phyloP scores from a whole-genome alignment of 1,140 invertebrate species.

The Drosophila nebulosa region DNA sequence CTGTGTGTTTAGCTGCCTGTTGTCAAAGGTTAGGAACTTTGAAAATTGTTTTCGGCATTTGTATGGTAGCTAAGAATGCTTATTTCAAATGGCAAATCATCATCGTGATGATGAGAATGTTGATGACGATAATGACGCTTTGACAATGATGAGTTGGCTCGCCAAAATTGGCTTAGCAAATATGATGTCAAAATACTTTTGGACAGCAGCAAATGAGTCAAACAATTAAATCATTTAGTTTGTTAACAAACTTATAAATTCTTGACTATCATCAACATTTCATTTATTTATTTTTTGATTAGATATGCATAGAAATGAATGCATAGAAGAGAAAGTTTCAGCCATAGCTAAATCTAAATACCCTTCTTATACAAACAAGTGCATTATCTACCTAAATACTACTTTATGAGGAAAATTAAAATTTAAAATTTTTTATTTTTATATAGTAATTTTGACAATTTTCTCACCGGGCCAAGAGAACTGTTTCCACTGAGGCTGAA shows the following conservation, averaged over 20 bases:
- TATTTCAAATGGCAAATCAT: not conserved
- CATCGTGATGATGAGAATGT: not conserved
- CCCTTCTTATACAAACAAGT: no score
- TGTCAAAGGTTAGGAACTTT: not conserved
- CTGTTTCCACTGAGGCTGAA: no score
- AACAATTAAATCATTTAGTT: not conserved
- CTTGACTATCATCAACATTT: not conserved
- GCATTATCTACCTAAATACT: no score
- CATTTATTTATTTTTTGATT: not conserved
- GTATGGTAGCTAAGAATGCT: not conserved
- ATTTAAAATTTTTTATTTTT: no score
- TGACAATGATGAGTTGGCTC: not conserved
- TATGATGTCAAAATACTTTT: not conserved
- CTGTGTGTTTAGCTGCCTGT: not conserved
- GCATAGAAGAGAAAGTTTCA: no score
- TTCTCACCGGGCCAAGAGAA: no score
- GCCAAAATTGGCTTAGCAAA: not conserved
- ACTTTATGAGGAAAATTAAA: no score
- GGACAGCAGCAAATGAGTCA: no score
- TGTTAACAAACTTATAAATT: not conserved
- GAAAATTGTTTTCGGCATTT: not conserved
- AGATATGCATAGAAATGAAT: no score
- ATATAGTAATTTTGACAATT: no score
- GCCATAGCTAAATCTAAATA: no score
- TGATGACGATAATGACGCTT: not conserved